Base-by-base conservation (phyloP, 2,888 invertebrate genomes). In the Tolmerus cingulatus region DNA sequence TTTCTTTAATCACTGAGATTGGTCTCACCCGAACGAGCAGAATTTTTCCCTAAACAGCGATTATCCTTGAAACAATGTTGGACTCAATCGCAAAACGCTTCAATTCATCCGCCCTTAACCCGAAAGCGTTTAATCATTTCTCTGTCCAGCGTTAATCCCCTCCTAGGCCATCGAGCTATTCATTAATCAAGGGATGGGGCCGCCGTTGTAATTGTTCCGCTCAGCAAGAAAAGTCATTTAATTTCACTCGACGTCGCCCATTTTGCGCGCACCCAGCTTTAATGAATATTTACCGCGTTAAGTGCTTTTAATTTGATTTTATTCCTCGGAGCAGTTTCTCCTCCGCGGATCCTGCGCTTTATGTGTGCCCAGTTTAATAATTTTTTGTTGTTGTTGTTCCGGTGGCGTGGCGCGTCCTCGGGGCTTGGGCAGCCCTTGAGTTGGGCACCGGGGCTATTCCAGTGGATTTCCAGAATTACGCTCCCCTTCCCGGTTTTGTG, bases 261-360 rank as follows among this genome's bases (percentile, higher is more conserved):
- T 87, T 74, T 79, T 87, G 66, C 43, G 23, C 77, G 86, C 86
- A 74, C 78, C 87, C 87, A 86, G 57, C 57, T 79, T 87, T 87
- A 87, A 88, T 87, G 88, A 88, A 87, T 86, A 88, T 87, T 88
- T 88, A 87, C 87, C 88, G 81, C 87, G 87, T 86, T 87, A 74
- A 88, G 87, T 77, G 88, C 86, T 88, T 88, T 86, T 87, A 87
- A 87, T 87, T 87, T 87, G 86, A 87, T 87, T 87, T 78, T 51
- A 74, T 85, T 74, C 43, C 74, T 30, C 57, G 4, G 85, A 74
- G 74, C 74, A 74, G 84, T 66, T 46, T 84, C 84, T 40, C 57
- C 74, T 40, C 74, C 74, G 37, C 74, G 34, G 85, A 85, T 85
- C 40, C 43, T 34, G 27, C 27, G 43, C 27, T 74, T 85, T 74